Evolutionary conservation across 2,888 invertebrate species (phyloP), one percentile per base, ranked within the genome.

Genomic region (Liodrosophila aerea): DNA sequence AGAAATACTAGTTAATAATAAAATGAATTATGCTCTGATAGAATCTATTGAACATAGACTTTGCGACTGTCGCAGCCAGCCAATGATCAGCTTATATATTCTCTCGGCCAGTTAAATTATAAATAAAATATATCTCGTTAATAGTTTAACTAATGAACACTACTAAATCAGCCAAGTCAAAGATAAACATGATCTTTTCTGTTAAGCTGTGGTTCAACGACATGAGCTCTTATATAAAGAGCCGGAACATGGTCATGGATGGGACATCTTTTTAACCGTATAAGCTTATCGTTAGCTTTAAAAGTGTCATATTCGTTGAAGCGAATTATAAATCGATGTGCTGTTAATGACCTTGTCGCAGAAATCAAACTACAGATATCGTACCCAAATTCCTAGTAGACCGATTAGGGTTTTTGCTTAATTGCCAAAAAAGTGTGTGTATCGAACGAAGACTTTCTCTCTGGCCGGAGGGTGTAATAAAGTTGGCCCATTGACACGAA

Each of bases 401-500:
- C 54, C 73, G 69, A 41, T 78, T 62, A 27, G 16, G 64, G 57
- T 37, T 64, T 22, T 75, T 73, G 64, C 76, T 31, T 16, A 39
- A 56, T 52, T 60, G 58, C 68, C 53, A 60, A 27, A 60, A 37
- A 11, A 31, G 7, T 4, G 7, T 15, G 22, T 12, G 22, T n/a
- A n/a, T 22, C 5, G 22, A 22, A 22, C 31, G 15, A 34, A 67
- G 63, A 80, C 78, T 78, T 78, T 78, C 78, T 78, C 77, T 66
- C 62, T 73, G 43, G 67, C 78, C 61, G 34, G 65, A 54, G 81
- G 78, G 77, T 73, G 76, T 49, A 58, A 52, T 50, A 65, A 69
- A 63, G 61, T 56, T 77, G 73, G 71, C 76, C 76, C 76, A 76
- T 76, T 73, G 76, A 77, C 78, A 75, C 70, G 57, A 62, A 66